Percentiles rank a stretch among this genome's conserved stretches.
Conservation (phyloP, 2,797 vertebrate genomes). For the Manis crassicaudata region DNA sequence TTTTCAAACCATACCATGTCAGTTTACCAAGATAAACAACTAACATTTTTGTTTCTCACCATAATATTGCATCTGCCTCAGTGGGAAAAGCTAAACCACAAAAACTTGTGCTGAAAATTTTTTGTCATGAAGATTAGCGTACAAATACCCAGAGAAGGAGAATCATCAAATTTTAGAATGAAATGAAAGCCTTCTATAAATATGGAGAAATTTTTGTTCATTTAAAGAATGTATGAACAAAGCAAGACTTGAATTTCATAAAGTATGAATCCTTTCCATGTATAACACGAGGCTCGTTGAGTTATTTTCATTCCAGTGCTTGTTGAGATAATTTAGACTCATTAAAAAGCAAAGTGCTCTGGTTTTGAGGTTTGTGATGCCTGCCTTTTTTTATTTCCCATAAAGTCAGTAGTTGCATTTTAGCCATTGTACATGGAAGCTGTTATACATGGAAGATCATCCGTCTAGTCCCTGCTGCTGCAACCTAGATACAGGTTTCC, state of each 20-base stretch:
- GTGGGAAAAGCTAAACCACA: not conserved
- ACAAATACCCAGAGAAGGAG: not conserved
- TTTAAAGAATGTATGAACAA: not conserved
- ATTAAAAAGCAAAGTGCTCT: slow-evolving; percentile 55
- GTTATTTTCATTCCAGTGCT: slow-evolving; percentile 20
- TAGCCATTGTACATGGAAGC: not conserved
- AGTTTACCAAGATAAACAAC: slow-evolving; percentile 21
- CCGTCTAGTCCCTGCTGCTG: not conserved
- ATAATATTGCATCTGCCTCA: not conserved
- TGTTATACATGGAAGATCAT: not conserved
- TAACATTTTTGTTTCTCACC: not conserved
- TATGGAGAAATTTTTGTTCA: not conserved
- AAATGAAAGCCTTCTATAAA: not conserved
- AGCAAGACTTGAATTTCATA: slow-evolving; percentile 12
- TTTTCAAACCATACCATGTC: not conserved
- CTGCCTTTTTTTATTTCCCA: not conserved
- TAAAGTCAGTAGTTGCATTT: slow-evolving; percentile 31
- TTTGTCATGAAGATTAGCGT: not conserved
- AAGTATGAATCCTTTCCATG: not conserved
- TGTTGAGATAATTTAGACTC: slow-evolving; percentile 44
- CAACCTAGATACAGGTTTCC: not conserved
- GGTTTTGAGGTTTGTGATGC: slow-evolving; percentile 18
- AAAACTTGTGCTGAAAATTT: slow-evolving; percentile 33
- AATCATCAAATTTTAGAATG: not conserved
- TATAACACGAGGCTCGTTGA: slow-evolving; percentile 9